A percentile compares a stretch with the other conserved stretches of the same genome.
These are phyloP conservation scores for Mizuhopecten yessoensis DNA, from an alignment of 1,140 invertebrate genomes.

Conservation along the genomic window DNA sequence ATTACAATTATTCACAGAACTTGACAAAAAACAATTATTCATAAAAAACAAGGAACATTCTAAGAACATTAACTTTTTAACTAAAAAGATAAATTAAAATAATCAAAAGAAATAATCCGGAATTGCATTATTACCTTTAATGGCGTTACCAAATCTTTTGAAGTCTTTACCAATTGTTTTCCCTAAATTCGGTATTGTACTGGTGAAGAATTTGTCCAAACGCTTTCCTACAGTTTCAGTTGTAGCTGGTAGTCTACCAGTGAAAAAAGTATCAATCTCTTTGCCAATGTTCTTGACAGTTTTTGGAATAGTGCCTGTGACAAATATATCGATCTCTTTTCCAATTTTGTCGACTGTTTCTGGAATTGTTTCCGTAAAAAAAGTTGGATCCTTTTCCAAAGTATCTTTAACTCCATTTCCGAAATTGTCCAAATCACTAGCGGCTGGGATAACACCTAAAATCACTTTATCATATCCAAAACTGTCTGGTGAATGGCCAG, in stretches of 20 bases:
- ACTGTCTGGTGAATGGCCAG: not conserved
- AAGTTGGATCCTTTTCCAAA: not conserved
- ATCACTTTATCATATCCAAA: not conserved
- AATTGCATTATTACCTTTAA: no score
- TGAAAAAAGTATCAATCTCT: not conserved
- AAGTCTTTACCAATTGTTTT: not conserved
- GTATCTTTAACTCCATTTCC: no score
- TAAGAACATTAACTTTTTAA: no score
- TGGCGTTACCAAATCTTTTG: not conserved
- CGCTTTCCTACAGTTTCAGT: not conserved
- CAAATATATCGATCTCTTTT: not conserved
- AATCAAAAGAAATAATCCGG: no score
- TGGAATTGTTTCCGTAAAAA: not conserved
- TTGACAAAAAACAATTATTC: no score
- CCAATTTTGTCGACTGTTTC: not conserved
- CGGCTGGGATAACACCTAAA: not conserved
- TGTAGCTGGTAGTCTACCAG: no score
- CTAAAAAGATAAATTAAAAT: no score
- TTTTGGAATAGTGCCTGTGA: not conserved
- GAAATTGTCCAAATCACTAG: not conserved
- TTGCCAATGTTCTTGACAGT: not conserved
- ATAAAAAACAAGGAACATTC: no score
- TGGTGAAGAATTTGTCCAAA: not conserved
- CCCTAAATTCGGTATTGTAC: not conserved
- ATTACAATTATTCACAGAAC: no score